A percentile compares a stretch with the other conserved stretches of the same genome.
Evolutionary conservation across 2,888 invertebrate species (phyloP).

Genomic region (Holacanthella duospinosa): DNA sequence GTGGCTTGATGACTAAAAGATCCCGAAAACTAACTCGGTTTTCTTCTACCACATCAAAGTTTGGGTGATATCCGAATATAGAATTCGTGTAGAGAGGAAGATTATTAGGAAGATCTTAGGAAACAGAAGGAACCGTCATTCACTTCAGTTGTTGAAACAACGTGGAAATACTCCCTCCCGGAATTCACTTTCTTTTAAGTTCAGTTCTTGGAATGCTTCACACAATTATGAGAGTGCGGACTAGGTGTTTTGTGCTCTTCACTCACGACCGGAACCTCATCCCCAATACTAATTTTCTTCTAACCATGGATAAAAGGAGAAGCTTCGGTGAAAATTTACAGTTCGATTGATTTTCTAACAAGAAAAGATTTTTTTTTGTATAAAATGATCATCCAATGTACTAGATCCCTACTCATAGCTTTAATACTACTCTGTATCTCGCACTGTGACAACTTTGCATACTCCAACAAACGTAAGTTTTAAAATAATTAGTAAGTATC

Average conservation of each 20-base stretch:
- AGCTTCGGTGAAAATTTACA: too few species aligned
- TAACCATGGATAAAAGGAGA: too few species aligned
- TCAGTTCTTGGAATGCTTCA: background rate
- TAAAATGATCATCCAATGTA: background rate
- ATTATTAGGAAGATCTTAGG: background rate
- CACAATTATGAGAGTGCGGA: background rate
- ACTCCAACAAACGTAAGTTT: slow-evolving; percentile 1
- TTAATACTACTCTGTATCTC: background rate
- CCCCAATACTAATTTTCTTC: too few species aligned
- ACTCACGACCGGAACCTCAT: too few species aligned
- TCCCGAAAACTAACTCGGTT: background rate
- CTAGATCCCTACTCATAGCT: too few species aligned
- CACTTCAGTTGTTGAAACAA: background rate
- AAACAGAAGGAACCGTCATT: background rate
- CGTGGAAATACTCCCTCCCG: background rate
- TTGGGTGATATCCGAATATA: background rate
- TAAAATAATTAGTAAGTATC: background rate
- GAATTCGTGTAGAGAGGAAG: background rate
- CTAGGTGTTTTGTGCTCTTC: too few species aligned
- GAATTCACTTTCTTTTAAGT: background rate
- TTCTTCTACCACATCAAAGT: slow-evolving; percentile 1
- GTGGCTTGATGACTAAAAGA: background rate
- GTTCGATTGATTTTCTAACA: too few species aligned
- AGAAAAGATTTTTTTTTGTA: too few species aligned
- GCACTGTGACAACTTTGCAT: background rate